Evolutionary conservation across 1,140 invertebrate genomes (phyloP).

Genomic region (Tachypleus tridentatus): DNA sequence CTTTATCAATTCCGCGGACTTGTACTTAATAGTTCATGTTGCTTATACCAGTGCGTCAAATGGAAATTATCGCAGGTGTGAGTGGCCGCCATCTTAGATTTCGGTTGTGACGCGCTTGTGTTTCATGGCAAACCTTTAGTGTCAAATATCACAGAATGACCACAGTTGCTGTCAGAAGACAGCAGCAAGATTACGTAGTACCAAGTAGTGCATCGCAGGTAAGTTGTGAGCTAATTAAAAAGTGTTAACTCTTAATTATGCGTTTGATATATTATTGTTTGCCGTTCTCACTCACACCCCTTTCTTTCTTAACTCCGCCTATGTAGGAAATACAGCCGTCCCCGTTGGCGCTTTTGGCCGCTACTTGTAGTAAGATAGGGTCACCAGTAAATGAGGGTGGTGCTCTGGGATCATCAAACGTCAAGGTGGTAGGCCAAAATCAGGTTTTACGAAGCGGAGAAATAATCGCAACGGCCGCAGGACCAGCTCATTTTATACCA

Average conservation of each 20-base stretch:
- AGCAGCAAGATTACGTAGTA: slow-evolving; percentile 23
- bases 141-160: slow-evolving; percentile 18
- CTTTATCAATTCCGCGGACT: slow-evolving; percentile 6
- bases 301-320: slow-evolving; percentile 22
- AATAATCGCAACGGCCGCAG: slow-evolving; percentile 18
- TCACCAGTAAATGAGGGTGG: slow-evolving; percentile 29
- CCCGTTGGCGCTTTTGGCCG: slow-evolving; percentile 55
- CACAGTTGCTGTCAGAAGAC: slow-evolving; percentile 17
- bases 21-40: slow-evolving; percentile 7
- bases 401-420: slow-evolving; percentile 16
- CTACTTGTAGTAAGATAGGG: slow-evolving; percentile 61
- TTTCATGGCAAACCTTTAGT: slow-evolving; percentile 6
- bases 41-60: slow-evolving; percentile 11
- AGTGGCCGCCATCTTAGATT: slow-evolving; percentile 14
- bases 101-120: slow-evolving; percentile 4
- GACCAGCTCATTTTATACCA: slow-evolving; percentile 18
- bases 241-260: not conserved
- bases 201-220: slow-evolving; percentile 24
- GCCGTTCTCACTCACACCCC: slow-evolving; percentile 19
- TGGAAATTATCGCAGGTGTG: slow-evolving; percentile 5
- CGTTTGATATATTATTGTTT: slow-evolving; percentile 4
- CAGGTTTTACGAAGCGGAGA: slow-evolving; percentile 27
- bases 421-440: slow-evolving; percentile 15
- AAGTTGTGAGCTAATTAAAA: slow-evolving; percentile 3
- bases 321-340: slow-evolving; percentile 40